Evolutionary conservation across 2,888 invertebrate species (phyloP), one percentile per base, ranked within the genome.

Genomic region (Autographa gamma): DNA sequence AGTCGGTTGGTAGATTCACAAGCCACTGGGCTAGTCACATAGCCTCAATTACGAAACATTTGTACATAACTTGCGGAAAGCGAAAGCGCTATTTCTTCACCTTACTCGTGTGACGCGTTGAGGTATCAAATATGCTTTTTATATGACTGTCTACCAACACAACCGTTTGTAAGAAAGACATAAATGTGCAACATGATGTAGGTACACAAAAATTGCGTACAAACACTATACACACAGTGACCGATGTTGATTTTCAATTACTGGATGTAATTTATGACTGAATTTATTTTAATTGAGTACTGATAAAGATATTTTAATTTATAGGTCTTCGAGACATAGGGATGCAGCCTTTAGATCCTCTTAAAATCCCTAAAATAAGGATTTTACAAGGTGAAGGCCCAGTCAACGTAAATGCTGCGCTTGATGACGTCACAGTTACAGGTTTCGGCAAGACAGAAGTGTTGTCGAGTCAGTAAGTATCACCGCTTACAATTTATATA

Each of bases 321-420:
- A 59, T 87, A 96, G 96, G 97, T 74, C 89, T 96, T 67, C 95
- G 96, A 64, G 96, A 96, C 82, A 96, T 97, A 71, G 95, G 94
- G n/a, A 90, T 97, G 82, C 93, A 96, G n/a, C 95, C 97, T 32
- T 90, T 97, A 80, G 97, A 97, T 90, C 97, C 97, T 0, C 88
- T 97, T 66, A 95, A 96, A 81, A 96, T 97, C 60, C 96, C 96
- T 8, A 95, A 96, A 90, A 96, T 97, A 84, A 94, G 96, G 88
- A 97, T 97, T 84, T 92, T 97, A 63, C 97, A 97, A 94, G 97
- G 97, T 31, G 96, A 96, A 63, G 97, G 97, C 41, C 97, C 97
- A 2, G 97, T 97, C 0, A 97, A 96, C 83, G 96, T 97, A 0
- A 97, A 97, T 81, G 97, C 97, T 32, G 97, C 97, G 25, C 91